Base-by-base conservation (phyloP, 1,140 invertebrate species). In the Drosophila prosaltans region DNA sequence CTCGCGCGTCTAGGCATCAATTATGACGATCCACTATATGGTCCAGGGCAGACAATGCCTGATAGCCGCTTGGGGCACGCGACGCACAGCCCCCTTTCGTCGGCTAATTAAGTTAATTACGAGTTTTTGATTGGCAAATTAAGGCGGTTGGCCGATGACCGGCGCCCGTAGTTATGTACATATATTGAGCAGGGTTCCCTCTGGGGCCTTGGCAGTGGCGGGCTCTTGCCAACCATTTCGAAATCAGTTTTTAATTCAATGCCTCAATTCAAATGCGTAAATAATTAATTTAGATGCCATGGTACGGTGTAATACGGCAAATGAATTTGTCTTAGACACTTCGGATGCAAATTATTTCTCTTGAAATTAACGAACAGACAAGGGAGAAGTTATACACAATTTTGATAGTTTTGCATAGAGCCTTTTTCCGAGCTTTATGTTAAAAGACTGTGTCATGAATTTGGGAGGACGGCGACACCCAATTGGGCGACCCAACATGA, bases 81-180 rank as follows among this genome's bases (percentile, higher is more conserved):
- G 81, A 81, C 69, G 80, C 68, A 74, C 54, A 40, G 70, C 65
- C 65, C 51, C 69, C 80, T 73, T 64, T 81, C 75, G 72, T 69
- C 71, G 80, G 83, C 83, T 83, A 88, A 86, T 86, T 86, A 88
- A 84, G 83, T 86, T 88, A 86, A 86, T 86, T 86, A 86, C 76
- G 83, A 86, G 76, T 86, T 88, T 88, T 86, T 86, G 83, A 86
- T 86, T 86, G 83, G 83, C 88, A 86, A 86, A 86, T 86, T 86
- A 88, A 86, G 84, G 71, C 69, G 63, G 65, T 41, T 26, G 45
- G 2, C 24, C 21, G 21, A 9, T 51, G 21, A 3, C 21, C 11
- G 11, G 16, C 10, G n/a, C 41, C 41, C 21, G 21, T 26, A 26
- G 45, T 26, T 51, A 51, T 16, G 16, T 16, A 16, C 16, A 16